Conservation (phyloP, 2,888 invertebrate genomes). For the Isoperla grammatica region DNA sequence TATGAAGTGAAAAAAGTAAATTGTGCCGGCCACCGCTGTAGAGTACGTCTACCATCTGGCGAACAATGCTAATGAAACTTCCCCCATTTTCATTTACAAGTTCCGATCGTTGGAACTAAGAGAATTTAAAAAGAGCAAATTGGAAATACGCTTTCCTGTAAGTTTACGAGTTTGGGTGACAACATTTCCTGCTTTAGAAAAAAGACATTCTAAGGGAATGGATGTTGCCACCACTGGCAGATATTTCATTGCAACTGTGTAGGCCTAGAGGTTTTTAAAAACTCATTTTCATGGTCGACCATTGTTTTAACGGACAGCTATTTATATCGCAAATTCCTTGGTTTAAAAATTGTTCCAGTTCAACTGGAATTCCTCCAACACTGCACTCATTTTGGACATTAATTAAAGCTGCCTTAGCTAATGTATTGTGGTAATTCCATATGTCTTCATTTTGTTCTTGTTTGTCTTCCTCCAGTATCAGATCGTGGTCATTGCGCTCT, state of each 20-base stretch:
- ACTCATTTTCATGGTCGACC: background rate
- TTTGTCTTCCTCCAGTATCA: background rate
- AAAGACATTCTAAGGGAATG: conserved; percentile 4
- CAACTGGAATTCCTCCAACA: background rate
- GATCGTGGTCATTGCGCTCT: background rate
- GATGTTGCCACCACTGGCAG: conserved; percentile 8
- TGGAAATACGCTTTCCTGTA: conserved; percentile 4
- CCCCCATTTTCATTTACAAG: too few relatives aligned
- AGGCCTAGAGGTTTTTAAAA: background rate
- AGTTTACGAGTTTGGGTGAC: conserved; percentile 6
- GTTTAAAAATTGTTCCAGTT: conserved; percentile 11
- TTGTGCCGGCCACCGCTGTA: too few relatives aligned
- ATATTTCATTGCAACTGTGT: conserved; percentile 6
- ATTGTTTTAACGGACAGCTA: background rate
- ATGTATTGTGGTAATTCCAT: background rate
- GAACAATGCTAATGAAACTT: too few relatives aligned
- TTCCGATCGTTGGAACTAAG: background rate
- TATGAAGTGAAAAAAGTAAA: too few relatives aligned
- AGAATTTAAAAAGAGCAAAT: conserved; percentile 4
- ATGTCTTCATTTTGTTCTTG: background rate
- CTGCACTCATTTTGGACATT: background rate
- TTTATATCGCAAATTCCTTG: background rate
- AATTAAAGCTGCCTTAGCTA: background rate
- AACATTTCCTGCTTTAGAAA: conserved; percentile 11
- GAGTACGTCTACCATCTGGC: too few relatives aligned